Conservation (phyloP, 2,113 vertebrate species). For the Hemiprocne comata region DNA sequence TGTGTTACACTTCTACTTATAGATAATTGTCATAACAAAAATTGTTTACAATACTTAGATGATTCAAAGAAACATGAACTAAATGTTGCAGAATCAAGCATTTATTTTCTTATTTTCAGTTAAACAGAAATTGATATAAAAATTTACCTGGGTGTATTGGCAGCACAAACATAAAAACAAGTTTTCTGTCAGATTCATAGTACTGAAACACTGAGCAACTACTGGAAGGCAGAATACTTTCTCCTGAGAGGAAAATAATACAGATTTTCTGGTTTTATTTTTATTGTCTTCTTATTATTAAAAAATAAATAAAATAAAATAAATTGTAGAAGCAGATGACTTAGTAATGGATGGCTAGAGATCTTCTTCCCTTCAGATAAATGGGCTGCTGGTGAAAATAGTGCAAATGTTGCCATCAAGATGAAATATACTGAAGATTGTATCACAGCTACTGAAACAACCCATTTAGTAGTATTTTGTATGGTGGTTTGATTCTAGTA, state of each 20-base stretch:
- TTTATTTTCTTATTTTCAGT: background rate
- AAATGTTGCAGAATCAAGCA: background rate
- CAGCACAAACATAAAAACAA: background rate
- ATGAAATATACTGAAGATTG: background rate
- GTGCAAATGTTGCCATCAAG: background rate
- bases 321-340: background rate
- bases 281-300: rapidly evolving
- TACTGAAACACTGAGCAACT: background rate
- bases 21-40: background rate
- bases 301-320: background rate
- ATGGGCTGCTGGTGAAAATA: background rate
- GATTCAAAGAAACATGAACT: background rate
- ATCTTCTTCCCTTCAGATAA: background rate
- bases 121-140: background rate
- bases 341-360: background rate
- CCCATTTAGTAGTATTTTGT: background rate
- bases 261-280: background rate
- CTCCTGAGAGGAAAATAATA: background rate
- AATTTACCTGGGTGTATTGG: background rate
- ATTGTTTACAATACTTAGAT: background rate
- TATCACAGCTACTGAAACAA: background rate
- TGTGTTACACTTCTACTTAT: background rate
- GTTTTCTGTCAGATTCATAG: background rate
- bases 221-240: background rate
- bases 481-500: background rate